Base-by-base conservation (phyloP, 2,113 vertebrate species). In the Pedionomus torquatus region DNA sequence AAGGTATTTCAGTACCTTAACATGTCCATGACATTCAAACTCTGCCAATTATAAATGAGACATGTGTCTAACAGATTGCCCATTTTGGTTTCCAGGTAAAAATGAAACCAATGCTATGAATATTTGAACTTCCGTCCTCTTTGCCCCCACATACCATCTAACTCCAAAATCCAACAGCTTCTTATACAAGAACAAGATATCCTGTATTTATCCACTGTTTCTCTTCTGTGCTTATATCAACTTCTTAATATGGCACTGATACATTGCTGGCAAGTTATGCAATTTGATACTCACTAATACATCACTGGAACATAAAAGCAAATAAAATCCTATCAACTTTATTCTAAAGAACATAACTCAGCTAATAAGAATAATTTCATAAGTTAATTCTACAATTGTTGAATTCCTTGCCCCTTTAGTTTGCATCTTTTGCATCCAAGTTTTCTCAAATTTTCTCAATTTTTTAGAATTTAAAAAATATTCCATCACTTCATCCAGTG, bases 361-460 rank as follows among this genome's bases (percentile, higher is more conserved):
- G 37, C 13, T 90, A 91, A 85, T n/a, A 39, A 85, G 52, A 71
- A 71, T 61, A 64, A 74, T 63, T 79, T 65, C 23, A 91, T 16
- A 60, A 74, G 81, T n/a, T 28, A 79, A 78, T 55, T 88, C 39
- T 70, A 35, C 6, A 43, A 35, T 64, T 78, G 5, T 69, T 31
- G 52, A 21, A 51, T 92, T 54, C 39, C 18, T 80, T 92, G 51
- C 4, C 24, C 33, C 66, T 93, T 70, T 43, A 8, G 10, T 82
- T 95, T 87, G 18, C 28, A 57, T 79, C 30, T 93, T 90, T 65
- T 49, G 21, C 41, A 41, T 41, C 41, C 13, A 41, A 41, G 41
- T 41, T 41, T 41, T 41, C 39, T 74, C 55, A 88, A 95, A 96
- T 17, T n/a, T n/a, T n/a, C n/a, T n/a, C n/a, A n/a, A n/a, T n/a